Percentiles rank a stretch among this genome's conserved stretches.
These are phyloP conservation scores for Donacobius atricapilla DNA, from an alignment of 2,113 vertebrate species.

Conservation along the genomic window DNA sequence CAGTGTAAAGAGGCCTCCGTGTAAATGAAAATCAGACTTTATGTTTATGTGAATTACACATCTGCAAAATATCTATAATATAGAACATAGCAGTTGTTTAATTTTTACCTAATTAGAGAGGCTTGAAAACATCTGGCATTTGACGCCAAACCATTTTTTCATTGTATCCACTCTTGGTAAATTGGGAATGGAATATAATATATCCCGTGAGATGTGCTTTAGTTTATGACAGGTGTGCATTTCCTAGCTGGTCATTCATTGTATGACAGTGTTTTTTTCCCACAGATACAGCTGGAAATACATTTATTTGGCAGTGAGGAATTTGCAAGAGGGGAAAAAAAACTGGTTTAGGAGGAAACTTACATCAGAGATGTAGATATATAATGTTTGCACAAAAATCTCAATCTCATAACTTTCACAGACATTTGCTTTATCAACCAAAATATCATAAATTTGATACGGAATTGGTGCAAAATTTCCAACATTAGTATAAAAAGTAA, in stretches of 20 bases:
- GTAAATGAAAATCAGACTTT: slow-evolving; percentile 54
- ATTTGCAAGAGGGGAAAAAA: not conserved
- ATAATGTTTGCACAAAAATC: slow-evolving; percentile 8
- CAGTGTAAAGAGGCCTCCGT: not conserved
- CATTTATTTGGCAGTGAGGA: slow-evolving; percentile 66
- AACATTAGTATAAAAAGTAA: not conserved
- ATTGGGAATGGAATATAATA: slow-evolving; percentile 69
- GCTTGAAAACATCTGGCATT: slow-evolving; percentile 76
- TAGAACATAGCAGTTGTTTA: slow-evolving; percentile 70
- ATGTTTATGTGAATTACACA: slow-evolving; percentile 70
- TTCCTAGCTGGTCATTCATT: slow-evolving; percentile 67
- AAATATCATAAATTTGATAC: not conserved
- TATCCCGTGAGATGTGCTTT: slow-evolving; percentile 62
- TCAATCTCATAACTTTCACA: not conserved
- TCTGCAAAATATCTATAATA: slow-evolving; percentile 69
- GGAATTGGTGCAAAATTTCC: not conserved
- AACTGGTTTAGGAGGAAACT: not conserved
- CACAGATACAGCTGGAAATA: slow-evolving; percentile 73
- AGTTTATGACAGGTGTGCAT: slow-evolving; percentile 74
- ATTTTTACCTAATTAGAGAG: slow-evolving; percentile 73
- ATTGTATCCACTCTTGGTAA: slow-evolving; percentile 69
- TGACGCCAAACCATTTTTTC: slow-evolving; percentile 74
- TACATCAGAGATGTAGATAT: not conserved
- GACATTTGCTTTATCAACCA: not conserved
- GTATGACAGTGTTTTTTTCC: slow-evolving; percentile 67